Evolutionary conservation across 2,888 invertebrate species (phyloP).

Genomic region (Cephus rjabovi): DNA sequence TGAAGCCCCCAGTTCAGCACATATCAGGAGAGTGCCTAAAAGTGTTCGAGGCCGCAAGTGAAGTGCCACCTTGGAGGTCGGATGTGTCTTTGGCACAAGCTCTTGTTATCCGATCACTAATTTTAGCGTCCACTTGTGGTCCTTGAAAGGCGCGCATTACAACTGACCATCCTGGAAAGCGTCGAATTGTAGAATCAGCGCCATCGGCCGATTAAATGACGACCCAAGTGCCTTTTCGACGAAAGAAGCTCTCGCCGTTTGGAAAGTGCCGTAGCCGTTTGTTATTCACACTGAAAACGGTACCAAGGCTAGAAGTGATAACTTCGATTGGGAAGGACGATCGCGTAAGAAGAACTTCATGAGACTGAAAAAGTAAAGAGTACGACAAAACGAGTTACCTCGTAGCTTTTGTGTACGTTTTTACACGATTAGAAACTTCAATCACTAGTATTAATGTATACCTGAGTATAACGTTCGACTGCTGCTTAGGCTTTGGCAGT

Average conservation of each 20-base stretch:
- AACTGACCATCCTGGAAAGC: neutral
- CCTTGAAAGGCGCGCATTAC: neutral
- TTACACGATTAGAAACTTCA: conserved; percentile 38
- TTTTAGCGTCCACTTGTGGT: neutral
- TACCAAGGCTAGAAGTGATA: neutral
- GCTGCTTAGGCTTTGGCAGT: conserved; percentile 7
- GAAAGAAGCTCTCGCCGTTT: neutral
- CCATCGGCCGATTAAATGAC: neutral
- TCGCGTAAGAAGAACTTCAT: conserved; percentile 19
- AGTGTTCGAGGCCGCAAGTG: neutral
- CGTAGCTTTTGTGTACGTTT: conserved; percentile 60
- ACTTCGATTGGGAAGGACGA: neutral
- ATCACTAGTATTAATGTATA: conserved; percentile 59
- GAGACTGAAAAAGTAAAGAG: conserved; percentile 27
- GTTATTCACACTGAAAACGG: neutral
- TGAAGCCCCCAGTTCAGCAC: conserved; percentile 17
- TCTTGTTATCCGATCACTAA: conserved; percentile 4
- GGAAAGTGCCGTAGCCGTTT: neutral
- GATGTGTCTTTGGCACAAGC: conserved; percentile 4
- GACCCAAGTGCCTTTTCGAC: neutral
- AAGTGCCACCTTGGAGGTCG: conserved; percentile 18
- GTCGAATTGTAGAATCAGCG: neutral
- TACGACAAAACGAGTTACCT: conserved; percentile 61
- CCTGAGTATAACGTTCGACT: conserved; percentile 33
- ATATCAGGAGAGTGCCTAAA: conserved; percentile 39